A percentile compares a stretch with the other conserved stretches of the same genome.
Evolutionary conservation across 2,888 invertebrate species (phyloP).

Genomic region (Bimastos eiseni): DNA sequence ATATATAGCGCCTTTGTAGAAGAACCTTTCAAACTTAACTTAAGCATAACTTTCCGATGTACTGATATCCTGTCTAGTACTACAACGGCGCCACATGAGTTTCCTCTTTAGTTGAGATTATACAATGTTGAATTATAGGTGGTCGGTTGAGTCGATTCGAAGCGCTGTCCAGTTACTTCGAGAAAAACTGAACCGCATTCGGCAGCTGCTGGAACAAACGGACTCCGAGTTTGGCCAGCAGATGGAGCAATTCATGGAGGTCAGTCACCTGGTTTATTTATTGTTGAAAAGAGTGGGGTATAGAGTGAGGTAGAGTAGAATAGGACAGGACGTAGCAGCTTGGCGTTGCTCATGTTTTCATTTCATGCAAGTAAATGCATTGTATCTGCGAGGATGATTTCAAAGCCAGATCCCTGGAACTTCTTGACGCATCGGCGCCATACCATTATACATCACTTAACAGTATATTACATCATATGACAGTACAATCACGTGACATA

Average conservation of each 20-base stretch:
- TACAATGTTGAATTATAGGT: neutral
- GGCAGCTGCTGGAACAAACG: neutral
- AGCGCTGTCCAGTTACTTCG: neutral
- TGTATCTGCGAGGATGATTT: neutral
- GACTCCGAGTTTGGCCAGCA: neutral
- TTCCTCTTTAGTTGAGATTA: too few species aligned
- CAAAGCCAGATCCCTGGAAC: neutral
- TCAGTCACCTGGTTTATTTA: neutral
- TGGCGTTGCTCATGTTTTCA: neutral
- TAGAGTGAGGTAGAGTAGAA: too few species aligned
- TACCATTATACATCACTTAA: neutral
- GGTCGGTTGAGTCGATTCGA: constrained; percentile 20
- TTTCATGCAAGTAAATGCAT: neutral
- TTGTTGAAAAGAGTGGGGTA: too few species aligned
- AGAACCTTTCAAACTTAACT: too few species aligned
- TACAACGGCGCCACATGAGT: too few species aligned
- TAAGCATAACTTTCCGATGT: too few species aligned
- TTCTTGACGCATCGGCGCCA: neutral
- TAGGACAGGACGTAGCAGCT: neutral
- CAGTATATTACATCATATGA: neutral
- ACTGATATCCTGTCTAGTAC: too few species aligned
- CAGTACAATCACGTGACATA: neutral
- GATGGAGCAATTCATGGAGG: constrained; percentile 18
- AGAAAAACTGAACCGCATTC: neutral
- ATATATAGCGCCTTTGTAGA: too few species aligned